phyloP scores from a whole-genome alignment of 2,797 vertebrate genomes.

The Onychomys arenicola region DNA sequence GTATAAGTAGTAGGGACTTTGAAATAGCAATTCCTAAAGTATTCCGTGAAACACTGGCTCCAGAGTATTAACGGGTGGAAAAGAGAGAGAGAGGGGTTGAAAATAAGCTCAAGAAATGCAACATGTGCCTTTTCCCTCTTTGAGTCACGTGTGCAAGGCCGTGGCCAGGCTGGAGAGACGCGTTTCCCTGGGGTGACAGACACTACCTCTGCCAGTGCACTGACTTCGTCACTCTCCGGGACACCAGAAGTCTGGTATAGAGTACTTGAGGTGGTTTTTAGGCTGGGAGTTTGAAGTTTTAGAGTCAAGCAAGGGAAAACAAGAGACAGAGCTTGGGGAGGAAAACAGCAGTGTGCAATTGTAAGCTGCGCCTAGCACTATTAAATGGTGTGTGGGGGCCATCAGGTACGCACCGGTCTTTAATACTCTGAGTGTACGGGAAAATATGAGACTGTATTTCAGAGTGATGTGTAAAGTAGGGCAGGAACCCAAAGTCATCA shows the following conservation, averaged over 20 bases:
- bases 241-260: not conserved
- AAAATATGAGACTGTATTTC: not conserved
- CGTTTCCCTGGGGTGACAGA: not conserved
- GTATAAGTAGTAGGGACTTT: not conserved
- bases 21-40: conserved; percentile 62
- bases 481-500: not conserved
- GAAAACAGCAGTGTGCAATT: not conserved
- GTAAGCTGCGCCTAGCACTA: not conserved
- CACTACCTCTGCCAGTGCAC: conserved; percentile 11
- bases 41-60: conserved; percentile 65
- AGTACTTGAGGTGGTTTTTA: conserved; percentile 43
- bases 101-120: conserved; percentile 73
- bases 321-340: conserved; percentile 43
- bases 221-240: not conserved
- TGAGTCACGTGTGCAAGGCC: conserved; percentile 46
- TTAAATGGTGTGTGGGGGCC: not conserved
- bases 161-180: conserved; percentile 44
- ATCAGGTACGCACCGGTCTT: conserved; percentile 12
- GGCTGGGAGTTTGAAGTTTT: conserved; percentile 41
- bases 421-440: not conserved
- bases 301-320: conserved; percentile 20
- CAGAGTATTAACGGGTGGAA: conserved; percentile 67
- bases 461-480: not conserved
- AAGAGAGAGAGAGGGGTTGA: conserved; percentile 35
- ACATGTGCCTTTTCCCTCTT: conserved; percentile 43